Base-by-base conservation (phyloP, 2,113 vertebrate species). In the Anser cygnoides region DNA sequence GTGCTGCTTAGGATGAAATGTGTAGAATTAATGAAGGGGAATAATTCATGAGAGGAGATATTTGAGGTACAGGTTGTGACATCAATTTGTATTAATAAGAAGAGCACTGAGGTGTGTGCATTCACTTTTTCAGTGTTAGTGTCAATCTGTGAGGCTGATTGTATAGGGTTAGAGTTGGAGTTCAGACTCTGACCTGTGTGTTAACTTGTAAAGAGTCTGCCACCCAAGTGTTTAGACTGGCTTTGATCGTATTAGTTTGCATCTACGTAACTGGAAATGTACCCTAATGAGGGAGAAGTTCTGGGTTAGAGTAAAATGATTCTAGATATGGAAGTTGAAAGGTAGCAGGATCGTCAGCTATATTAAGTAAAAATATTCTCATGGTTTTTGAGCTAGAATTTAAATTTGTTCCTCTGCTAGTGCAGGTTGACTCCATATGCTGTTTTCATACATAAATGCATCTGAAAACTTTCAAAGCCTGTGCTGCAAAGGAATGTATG, bases 31-130 rank as follows among this genome's bases (percentile, higher is more conserved):
- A 94, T 90, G 89, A 92, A 67, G 82, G 50, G 61, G 94, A 91
- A 94, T 92, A 96, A 97, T 93, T 92, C 80, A 89, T 88, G 92
- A 96, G 91, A 62, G 52, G 84, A 70, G 58, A 44, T 66, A 57
- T 44, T 68, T 72, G 77, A 92, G 59, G 77, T 93, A 71, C 13
- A 49, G 93, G 79, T 75, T 92, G 46, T 90, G 89, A 97, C 88
- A 97, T 76, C 94, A 87, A 95, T 97, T 96, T 95, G 75, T 94
- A 22, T 75, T 86, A 89, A 61, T 3, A 55, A 71, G 73, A 62
- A 89, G 84, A 87, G 90, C 68, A 65, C 31, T 59, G 87, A 92
- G 55, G 43, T 58, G 41, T 68, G 67, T 39, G 46, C 35, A 10
- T 58, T 89, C 50, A 14, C 59, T 65, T 95, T 79, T 93, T 77